These are phyloP conservation scores for Drosophila jambulina DNA, from an alignment of 1,140 invertebrate species.

Conservation along the genomic window DNA sequence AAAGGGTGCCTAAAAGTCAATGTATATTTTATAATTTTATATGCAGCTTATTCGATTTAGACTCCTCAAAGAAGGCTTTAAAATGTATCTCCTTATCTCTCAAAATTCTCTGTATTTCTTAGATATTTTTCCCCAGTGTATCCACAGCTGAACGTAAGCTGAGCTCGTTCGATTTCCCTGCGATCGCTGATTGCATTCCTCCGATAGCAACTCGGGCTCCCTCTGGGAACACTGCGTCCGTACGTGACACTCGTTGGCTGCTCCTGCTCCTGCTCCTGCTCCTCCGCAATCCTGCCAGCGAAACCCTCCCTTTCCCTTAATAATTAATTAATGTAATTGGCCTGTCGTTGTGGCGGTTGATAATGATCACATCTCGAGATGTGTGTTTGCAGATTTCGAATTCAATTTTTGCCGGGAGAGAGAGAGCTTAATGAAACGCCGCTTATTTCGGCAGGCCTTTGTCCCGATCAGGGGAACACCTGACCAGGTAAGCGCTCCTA, in stretches of 20 bases:
- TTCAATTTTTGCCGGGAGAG: constrained; percentile 65
- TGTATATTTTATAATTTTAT: neutral
- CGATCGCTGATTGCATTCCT: constrained; percentile 78
- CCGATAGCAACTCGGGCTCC: constrained; percentile 59
- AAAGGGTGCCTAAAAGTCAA: neutral
- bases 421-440: constrained; percentile 42
- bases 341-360: constrained; percentile 80
- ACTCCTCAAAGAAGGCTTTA: neutral
- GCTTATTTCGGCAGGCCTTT: constrained; percentile 60
- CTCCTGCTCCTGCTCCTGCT: constrained; percentile 7
- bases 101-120: neutral
- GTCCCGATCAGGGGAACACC: constrained; percentile 33
- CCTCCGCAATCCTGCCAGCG: constrained; percentile 21
- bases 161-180: constrained; percentile 67
- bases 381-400: constrained; percentile 77
- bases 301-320: constrained; percentile 53
- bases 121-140: constrained; percentile 7
- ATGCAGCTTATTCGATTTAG: neutral
- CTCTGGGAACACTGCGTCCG: constrained; percentile 69
- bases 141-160: constrained; percentile 42
- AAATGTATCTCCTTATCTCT: neutral
- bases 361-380: constrained; percentile 83
- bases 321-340: constrained; percentile 85
- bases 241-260: constrained; percentile 73
- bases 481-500: constrained; percentile 26